Base-by-base conservation (phyloP, 2,888 invertebrate species). In the Colostygia pectinataria region DNA sequence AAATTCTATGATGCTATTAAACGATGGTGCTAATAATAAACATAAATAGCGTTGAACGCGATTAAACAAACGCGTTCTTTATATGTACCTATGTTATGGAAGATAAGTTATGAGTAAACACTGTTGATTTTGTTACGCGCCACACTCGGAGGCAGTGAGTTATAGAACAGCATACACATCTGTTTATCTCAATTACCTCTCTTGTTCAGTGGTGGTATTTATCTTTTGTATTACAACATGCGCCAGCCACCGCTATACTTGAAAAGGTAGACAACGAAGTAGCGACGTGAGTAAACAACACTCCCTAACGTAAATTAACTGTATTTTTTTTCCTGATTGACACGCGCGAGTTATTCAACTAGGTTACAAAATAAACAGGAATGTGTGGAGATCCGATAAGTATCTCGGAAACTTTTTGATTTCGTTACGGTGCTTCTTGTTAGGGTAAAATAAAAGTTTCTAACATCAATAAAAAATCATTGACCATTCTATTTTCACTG, bases 101-200 rank as follows among this genome's bases (percentile, higher is more conserved):
- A 57, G 49, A 62, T 71, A 71, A 73, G 69, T 77, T 66, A 68
- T 64, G 66, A 63, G 71, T 63, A 69, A 84, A 84, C 74, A 78
- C 80, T 47, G 70, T 68, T 82, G 74, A 83, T 81, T 79, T 78
- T 71, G 77, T 82, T 81, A 79, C 68, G 66, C 72, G 77, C 73
- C 77, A 78, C 78, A 79, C 66, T 70, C 63, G 62, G 65, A 73
- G 66, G 68, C 76, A 67, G 69, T 66, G 68, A 83, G 80, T 82
- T 83, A 78, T 80, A 73, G 70, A 77, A 74, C 69, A 71, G 70
- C 80, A 80, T 73, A 82, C 74, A 80, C 78, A 80, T 81, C 71
- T 82, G 82, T 84, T 84, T 84, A 85, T 85, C 80, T 83, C 79
- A 82, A 86, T 87, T 84, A 83, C 80, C 67, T 66, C 71, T 77